These are phyloP conservation scores for Labroides dimidiatus DNA, from an alignment of 2,797 vertebrate species.

Conservation along the genomic window DNA sequence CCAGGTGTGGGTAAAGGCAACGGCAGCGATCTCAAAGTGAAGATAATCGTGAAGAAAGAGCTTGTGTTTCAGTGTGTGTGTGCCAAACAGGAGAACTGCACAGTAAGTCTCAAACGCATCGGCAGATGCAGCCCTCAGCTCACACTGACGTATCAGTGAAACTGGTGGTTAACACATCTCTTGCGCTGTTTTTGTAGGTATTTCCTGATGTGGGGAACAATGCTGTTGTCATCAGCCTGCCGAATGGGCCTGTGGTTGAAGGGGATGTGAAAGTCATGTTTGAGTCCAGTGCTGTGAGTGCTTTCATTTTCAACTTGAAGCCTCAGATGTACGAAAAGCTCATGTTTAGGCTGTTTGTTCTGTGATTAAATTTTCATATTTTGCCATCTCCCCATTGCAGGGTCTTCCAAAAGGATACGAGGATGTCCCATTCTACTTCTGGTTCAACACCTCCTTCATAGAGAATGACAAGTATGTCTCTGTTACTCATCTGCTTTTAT, in stretches of 20 bases:
- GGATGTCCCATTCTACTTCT: slow-evolving; percentile 95
- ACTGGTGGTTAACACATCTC: rapidly evolving
- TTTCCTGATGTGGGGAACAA: slow-evolving; percentile 89
- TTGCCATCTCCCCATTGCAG: slow-evolving; percentile 67
- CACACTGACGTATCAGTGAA: neutral
- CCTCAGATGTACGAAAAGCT: neutral
- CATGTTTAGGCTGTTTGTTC: neutral
- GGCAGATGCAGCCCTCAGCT: neutral
- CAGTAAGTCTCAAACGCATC: slow-evolving; percentile 78
- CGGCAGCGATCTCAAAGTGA: slow-evolving; percentile 90
- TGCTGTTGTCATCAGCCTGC: slow-evolving; percentile 86
- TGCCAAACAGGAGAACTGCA: slow-evolving; percentile 87
- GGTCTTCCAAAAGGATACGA: slow-evolving; percentile 93
- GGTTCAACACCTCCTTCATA: slow-evolving; percentile 96
- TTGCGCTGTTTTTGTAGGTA: slow-evolving; percentile 76
- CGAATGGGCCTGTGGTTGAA: slow-evolving; percentile 86
- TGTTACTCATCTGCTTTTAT: neutral
- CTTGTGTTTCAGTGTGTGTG: slow-evolving; percentile 87
- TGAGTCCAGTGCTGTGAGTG: slow-evolving; percentile 90
- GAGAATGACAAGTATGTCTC: slow-evolving; percentile 87
- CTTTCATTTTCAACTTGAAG: neutral
- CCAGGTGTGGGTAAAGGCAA: slow-evolving; percentile 92
- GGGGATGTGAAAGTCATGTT: slow-evolving; percentile 96
- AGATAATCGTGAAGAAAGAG: slow-evolving; percentile 86
- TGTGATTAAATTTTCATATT: neutral